A percentile compares a stretch with the other conserved stretches of the same genome.
Conservation (phyloP, 2,888 invertebrate species). For the Monoplex corrugatus region DNA sequence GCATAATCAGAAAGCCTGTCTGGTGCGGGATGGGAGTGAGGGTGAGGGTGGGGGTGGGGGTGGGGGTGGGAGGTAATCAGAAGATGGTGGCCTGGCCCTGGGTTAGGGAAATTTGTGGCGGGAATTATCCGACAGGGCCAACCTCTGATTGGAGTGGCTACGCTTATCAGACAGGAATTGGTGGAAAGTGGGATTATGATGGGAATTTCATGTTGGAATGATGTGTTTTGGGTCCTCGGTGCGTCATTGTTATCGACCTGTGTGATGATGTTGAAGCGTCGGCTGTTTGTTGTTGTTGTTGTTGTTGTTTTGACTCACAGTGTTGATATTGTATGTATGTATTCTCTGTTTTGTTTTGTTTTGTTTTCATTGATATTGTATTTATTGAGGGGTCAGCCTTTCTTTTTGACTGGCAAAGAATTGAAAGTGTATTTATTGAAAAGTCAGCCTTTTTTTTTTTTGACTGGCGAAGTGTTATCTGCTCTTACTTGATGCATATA, state of each 20-base stretch:
- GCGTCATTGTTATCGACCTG: background rate
- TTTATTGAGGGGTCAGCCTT: no score
- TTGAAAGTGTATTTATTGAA: no score
- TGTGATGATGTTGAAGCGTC: background rate
- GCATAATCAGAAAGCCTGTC: slow-evolving; percentile 20
- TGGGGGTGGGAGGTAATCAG: background rate
- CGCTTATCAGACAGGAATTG: slow-evolving; percentile 6
- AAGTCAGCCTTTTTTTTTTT: no score
- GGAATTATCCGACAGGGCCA: background rate
- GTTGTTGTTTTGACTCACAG: no score
- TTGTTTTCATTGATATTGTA: no score
- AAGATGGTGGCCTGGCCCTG: background rate
- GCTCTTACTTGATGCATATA: no score
- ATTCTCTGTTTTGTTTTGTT: no score
- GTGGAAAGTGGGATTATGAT: background rate
- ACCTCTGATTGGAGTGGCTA: background rate
- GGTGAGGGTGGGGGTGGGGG: background rate
- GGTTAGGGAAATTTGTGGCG: slow-evolving; percentile 15
- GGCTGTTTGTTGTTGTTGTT: background rate
- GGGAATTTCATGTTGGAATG: slow-evolving; percentile 8
- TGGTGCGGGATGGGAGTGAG: background rate
- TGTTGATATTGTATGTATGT: no score
- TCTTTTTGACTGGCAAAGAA: no score
- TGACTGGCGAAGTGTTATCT: no score
- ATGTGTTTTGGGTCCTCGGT: background rate